Percentiles rank a stretch among this genome's conserved stretches.
Evolutionary conservation across 2,888 invertebrate genomes (phyloP).

Genomic region (Gnatocerus cornutus): DNA sequence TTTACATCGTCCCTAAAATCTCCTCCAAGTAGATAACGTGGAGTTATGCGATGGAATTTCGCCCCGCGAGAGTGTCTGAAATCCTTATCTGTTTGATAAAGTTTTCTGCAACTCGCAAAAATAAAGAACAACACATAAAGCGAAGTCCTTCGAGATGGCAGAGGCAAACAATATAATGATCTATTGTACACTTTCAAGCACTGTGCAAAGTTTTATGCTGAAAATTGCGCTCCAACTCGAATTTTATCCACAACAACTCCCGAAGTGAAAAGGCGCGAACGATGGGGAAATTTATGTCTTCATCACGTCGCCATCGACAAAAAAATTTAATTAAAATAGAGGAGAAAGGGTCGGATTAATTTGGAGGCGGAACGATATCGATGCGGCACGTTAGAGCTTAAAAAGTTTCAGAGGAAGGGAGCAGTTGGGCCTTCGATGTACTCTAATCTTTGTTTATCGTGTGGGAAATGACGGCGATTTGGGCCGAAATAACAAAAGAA

Average conservation of each 20-base stretch:
- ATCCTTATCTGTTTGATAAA: slow-evolving; percentile 41
- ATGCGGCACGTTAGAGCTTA: slow-evolving; percentile 7
- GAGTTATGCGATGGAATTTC: slow-evolving; percentile 21
- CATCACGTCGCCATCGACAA: slow-evolving; percentile 13
- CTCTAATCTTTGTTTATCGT: slow-evolving; percentile 13
- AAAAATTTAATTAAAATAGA: slow-evolving; percentile 25
- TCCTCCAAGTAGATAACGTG: slow-evolving; percentile 28
- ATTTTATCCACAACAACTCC: slow-evolving; percentile 31
- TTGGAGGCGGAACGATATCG: slow-evolving; percentile 7
- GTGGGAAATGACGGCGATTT: slow-evolving; percentile 1
- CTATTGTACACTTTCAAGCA: slow-evolving; percentile 39
- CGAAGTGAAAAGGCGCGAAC: not conserved
- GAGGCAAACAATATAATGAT: slow-evolving; percentile 44
- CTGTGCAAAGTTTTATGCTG: slow-evolving; percentile 37
- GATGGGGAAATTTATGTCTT: slow-evolving; percentile 15
- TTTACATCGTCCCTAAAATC: slow-evolving; percentile 33
- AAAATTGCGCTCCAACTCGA: slow-evolving; percentile 29
- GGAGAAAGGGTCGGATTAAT: slow-evolving; percentile 9
- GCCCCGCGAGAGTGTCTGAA: slow-evolving; percentile 7
- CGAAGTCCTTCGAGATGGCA: slow-evolving; percentile 36
- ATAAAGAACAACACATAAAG: slow-evolving; percentile 31
- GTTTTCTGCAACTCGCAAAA: slow-evolving; percentile 37
- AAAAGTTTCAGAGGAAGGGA: slow-evolving; percentile 15
- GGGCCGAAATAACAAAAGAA: not conserved
- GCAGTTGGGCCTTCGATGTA: not conserved